Conservation (phyloP, 1,140 invertebrate genomes). For the Drosophila biarmipes region DNA sequence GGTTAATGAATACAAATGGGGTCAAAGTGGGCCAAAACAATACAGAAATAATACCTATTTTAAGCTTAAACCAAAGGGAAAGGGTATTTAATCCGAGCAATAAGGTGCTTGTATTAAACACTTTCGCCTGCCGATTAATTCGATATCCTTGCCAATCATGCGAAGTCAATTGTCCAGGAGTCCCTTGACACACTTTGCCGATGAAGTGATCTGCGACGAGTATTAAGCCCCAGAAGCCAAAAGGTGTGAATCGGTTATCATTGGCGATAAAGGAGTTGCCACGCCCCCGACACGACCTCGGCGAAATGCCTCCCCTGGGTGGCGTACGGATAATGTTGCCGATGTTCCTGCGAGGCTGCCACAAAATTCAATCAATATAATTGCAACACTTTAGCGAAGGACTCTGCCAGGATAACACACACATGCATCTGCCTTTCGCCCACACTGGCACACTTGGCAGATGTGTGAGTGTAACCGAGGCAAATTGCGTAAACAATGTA, state of each 20-base stretch:
- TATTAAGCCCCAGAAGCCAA: constrained; percentile 26
- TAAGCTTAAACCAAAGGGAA: no score
- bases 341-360: constrained; percentile 20
- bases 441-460: constrained; percentile 3
- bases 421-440: not conserved
- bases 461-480: constrained; percentile 61
- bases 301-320: constrained; percentile 35
- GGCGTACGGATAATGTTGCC: constrained; percentile 41
- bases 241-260: constrained; percentile 47
- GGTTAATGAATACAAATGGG: not conserved
- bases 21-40: no score
- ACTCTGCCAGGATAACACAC: constrained; percentile 30
- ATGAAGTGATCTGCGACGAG: constrained; percentile 4
- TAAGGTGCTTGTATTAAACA: not conserved
- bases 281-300: constrained; percentile 26
- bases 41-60: not conserved
- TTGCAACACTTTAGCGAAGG: constrained; percentile 76
- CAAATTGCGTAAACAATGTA: constrained; percentile 79
- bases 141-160: constrained; percentile 5
- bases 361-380: constrained; percentile 81
- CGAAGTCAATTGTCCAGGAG: constrained; percentile 4
- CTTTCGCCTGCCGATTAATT: constrained; percentile 4
- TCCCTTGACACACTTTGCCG: not conserved
- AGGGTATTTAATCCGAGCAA: not conserved
- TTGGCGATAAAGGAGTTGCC: constrained; percentile 18